phyloP scores from a whole-genome alignment of 1,140 invertebrate genomes.

The Apolygus lucorum region DNA sequence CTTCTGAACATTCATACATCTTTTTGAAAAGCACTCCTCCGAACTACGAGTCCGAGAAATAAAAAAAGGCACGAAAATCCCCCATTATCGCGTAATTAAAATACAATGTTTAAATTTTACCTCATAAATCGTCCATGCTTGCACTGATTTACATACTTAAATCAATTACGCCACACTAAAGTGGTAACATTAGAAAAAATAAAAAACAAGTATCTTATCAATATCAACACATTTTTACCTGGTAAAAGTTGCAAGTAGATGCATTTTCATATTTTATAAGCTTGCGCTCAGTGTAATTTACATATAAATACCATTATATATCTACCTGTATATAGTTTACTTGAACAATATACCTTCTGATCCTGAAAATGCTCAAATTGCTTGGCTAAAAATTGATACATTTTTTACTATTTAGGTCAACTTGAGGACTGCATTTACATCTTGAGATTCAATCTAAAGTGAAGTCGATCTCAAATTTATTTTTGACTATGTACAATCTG shows the following conservation, averaged over 20 bases:
- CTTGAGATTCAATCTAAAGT: background rate
- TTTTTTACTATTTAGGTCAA: conserved; percentile 18
- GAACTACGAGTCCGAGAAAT: no score
- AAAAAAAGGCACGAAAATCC: no score
- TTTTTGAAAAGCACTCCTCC: no score
- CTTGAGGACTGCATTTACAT: conserved; percentile 26
- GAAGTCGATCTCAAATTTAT: conserved; percentile 4
- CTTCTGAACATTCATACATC: no score
- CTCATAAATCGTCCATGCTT: conserved; percentile 10
- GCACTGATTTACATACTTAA: background rate
- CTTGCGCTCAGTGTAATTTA: conserved; percentile 9
- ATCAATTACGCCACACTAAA: background rate
- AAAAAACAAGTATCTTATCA: background rate
- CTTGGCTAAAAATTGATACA: conserved; percentile 25
- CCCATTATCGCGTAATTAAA: no score
- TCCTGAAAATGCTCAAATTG: conserved; percentile 30
- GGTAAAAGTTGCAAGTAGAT: no score
- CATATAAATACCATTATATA: conserved; percentile 13
- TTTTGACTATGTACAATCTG: background rate
- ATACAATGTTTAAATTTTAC: conserved; percentile 5
- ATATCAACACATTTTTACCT: no score
- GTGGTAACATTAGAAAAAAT: background rate
- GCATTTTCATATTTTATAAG: background rate
- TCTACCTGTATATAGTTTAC: background rate
- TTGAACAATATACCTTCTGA: conserved; percentile 16